Conservation (phyloP, 2,113 vertebrate genomes). For the pig (Sus scrofa) region T2T-Sscrofa CM000830.6:22405501-22406000, state of each 20-base stretch:
- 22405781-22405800: background rate
- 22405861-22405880: background rate
- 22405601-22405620: background rate
- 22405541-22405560: background rate
- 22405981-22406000: background rate
- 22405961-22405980: background rate
- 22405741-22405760: background rate
- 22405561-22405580: background rate
- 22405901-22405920: background rate
- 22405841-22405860: background rate
- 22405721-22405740: background rate
- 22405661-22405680: background rate
- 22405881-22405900: background rate
- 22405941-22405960: background rate
- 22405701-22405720: background rate
- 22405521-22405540: background rate
- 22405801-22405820: background rate
- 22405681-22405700: background rate
- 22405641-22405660: background rate
- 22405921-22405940: background rate
- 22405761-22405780: background rate
- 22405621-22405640: background rate
- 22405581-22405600: background rate
- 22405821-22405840: background rate
- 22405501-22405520: background rate